These are phyloP conservation scores for Holotrichia oblita DNA, from an alignment of 1,140 invertebrate genomes.

Conservation along the genomic window DNA sequence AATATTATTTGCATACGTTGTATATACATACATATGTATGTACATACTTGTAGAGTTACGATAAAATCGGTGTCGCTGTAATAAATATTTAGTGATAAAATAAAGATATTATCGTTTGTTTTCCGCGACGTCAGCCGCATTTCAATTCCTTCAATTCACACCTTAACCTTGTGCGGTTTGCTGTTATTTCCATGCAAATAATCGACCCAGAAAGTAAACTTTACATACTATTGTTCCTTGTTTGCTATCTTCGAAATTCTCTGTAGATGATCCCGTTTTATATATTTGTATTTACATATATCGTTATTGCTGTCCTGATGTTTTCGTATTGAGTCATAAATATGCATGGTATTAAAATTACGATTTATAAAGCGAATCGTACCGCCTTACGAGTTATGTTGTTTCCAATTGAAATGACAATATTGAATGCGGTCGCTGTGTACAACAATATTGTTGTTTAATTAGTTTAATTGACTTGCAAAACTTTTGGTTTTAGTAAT, in stretches of 20 bases:
- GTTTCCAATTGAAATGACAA: neutral
- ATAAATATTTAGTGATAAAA: conserved; percentile 5
- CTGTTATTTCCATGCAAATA: neutral
- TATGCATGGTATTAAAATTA: neutral
- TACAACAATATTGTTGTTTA: no score
- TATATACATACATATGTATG: neutral
- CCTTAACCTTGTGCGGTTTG: neutral
- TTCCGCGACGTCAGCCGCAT: neutral
- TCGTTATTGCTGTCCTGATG: neutral
- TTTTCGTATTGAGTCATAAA: neutral
- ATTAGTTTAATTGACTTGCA: no score
- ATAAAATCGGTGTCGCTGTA: neutral
- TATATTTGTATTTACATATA: neutral
- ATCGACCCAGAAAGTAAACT: neutral
- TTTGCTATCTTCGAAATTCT: neutral
- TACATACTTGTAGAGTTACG: neutral
- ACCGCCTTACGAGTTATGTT: neutral
- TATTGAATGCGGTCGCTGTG: neutral
- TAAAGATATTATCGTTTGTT: neutral
- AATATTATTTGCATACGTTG: neutral
- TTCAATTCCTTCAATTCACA: neutral
- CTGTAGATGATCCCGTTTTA: neutral
- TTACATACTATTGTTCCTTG: neutral
- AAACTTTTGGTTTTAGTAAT: no score
- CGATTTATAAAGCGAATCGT: neutral